Evolutionary conservation across 1,140 invertebrate species (phyloP), one percentile per base, ranked within the genome.

Genomic region (Myzus persicae): DNA sequence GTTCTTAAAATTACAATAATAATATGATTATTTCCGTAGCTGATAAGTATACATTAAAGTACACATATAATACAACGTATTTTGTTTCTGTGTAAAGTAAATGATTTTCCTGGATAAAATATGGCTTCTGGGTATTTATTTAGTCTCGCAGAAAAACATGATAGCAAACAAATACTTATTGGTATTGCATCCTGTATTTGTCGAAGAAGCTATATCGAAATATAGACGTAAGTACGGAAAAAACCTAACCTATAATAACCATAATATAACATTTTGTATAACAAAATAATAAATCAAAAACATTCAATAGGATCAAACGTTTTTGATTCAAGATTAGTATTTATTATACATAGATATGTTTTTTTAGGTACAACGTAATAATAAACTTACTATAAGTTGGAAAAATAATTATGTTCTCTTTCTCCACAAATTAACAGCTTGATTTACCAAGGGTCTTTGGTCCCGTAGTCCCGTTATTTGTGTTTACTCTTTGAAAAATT

Each of bases 401-500:
- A 44, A 40, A 84, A 67, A 85, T 26, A 84, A 88, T 51, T 22
- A 46, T 11, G 18, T 88, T 51, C 46, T 88, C 46, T 36, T 48
- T 51, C 36, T 24, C n/a, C 46, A 22, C 46, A 38, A 38, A 51
- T 89, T 89, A 89, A 51, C 42, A 38, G 46, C 24, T 36, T 54
- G 46, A 89, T 89, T 51, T 24, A 51, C 9, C 24, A 7, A 36
- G 20, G 22, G 9, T 67, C 59, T 67, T 67, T 67, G 42, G 22
- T 18, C 84, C 14, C 31, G 40, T 42, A n/a, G n/a, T n/a, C n/a
- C n/a, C n/a, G n/a, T n/a, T n/a, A n/a, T n/a, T n/a, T 14, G 18
- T 31, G 84, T 44, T 85, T 44, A 85, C 87, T 26, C 48, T 90
- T 90, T 90, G 88, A 90, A 54, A 18, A 40, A 90, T 31, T 59